Conservation (phyloP, 2,113 vertebrate species). For the Vanacampus margaritifer region DNA sequence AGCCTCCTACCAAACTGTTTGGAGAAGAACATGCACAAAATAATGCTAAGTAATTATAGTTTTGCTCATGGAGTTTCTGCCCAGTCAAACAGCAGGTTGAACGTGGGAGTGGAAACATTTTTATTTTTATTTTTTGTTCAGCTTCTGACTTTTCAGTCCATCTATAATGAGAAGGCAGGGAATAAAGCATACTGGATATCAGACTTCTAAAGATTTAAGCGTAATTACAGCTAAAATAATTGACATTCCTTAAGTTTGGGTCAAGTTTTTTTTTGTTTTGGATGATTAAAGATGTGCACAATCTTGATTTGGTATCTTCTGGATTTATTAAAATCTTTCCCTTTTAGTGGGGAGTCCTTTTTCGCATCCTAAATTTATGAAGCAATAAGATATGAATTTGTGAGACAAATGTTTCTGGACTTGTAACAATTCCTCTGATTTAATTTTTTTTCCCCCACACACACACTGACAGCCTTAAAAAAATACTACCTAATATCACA, state of each 20-base stretch:
- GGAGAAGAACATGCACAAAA: constrained; percentile 31
- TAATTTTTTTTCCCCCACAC: too few relatives aligned
- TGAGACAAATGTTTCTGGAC: too few relatives aligned
- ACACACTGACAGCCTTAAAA: too few relatives aligned
- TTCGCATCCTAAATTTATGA: too few relatives aligned
- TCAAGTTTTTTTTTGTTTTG: not conserved
- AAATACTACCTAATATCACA: not conserved
- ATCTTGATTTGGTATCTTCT: too few relatives aligned
- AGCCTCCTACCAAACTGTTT: constrained; percentile 58
- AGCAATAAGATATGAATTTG: too few relatives aligned
- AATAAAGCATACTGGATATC: constrained; percentile 27
- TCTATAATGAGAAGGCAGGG: constrained; percentile 36
- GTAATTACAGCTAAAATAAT: not conserved
- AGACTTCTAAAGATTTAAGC: constrained; percentile 31
- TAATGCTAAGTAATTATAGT: constrained; percentile 6
- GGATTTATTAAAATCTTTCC: too few relatives aligned
- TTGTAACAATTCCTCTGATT: too few relatives aligned
- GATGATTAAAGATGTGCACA: too few relatives aligned
- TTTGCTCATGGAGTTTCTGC: constrained; percentile 40
- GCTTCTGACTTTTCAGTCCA: constrained; percentile 33
- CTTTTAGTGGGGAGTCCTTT: too few relatives aligned
- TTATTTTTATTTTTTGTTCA: not conserved
- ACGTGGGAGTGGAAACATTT: constrained; percentile 54
- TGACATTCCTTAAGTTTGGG: not conserved
- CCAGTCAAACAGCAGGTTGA: constrained; percentile 38